A percentile compares a stretch with the other conserved stretches of the same genome.
Evolutionary conservation across 2,888 invertebrate species (phyloP).

Genomic region (Dasysyrphus albostriatus): DNA sequence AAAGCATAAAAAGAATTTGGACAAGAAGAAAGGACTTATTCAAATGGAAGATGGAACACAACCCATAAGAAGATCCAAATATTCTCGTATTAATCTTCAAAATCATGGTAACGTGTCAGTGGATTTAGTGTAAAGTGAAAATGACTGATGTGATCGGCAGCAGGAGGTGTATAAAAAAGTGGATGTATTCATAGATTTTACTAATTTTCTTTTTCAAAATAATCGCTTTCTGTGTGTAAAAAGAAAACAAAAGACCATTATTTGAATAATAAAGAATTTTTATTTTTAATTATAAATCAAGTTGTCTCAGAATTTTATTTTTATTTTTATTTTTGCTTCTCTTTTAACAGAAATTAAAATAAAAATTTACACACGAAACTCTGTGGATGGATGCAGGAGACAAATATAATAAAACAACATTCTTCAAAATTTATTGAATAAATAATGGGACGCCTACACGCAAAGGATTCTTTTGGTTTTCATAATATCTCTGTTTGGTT

Average conservation of each 20-base stretch:
- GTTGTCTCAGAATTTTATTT: slow-evolving; percentile 13
- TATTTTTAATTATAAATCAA: slow-evolving; percentile 29
- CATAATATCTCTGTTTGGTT: background rate
- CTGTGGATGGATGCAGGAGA: background rate
- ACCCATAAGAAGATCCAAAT: slow-evolving; percentile 3
- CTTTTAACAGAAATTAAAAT: background rate
- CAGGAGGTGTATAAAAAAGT: slow-evolving; percentile 31
- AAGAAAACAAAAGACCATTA: slow-evolving; percentile 22
- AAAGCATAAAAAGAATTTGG: background rate
- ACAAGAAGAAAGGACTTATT: slow-evolving; percentile 1
- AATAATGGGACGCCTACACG: slow-evolving; percentile 70
- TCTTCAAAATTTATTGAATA: slow-evolving; percentile 21
- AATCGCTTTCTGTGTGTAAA: background rate
- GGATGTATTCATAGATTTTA: background rate
- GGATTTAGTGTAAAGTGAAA: slow-evolving; percentile 46
- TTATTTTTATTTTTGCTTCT: slow-evolving; percentile 7
- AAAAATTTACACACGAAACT: slow-evolving; percentile 20
- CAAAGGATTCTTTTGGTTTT: slow-evolving; percentile 25
- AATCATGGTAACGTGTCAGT: slow-evolving; percentile 40
- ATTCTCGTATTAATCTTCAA: slow-evolving; percentile 32
- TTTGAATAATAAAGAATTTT: slow-evolving; percentile 1
- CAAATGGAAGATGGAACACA: slow-evolving; percentile 48
- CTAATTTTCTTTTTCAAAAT: background rate
- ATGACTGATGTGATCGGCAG: slow-evolving; percentile 58
- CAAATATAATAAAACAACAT: background rate